These are phyloP conservation scores for Pimpla rufipes DNA, from an alignment of 2,888 invertebrate genomes.

Conservation along the genomic window DNA sequence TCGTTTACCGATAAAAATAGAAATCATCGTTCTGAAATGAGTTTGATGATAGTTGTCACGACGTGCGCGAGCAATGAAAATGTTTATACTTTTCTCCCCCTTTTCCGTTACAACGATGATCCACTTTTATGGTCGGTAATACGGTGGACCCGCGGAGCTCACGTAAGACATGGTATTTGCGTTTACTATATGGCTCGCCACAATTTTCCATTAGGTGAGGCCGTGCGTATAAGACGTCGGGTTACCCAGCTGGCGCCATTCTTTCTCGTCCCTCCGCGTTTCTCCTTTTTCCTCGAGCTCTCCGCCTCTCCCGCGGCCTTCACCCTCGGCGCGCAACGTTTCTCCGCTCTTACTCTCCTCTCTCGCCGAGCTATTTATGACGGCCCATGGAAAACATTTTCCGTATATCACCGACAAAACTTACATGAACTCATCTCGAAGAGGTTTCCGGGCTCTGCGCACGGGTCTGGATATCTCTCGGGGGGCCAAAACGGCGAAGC, in stretches of 20 bases:
- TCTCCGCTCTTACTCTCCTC: conserved; percentile 52
- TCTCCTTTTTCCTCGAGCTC: conserved; percentile 28
- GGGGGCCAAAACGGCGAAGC: conserved; percentile 40
- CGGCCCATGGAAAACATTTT: conserved; percentile 80
- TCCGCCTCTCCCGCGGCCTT: conserved; percentile 19
- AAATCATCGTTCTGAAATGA: conserved; percentile 9
- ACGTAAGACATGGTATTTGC: conserved; percentile 65
- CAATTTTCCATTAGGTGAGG: conserved; percentile 82
- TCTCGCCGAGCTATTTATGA: conserved; percentile 79
- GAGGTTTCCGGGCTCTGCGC: conserved; percentile 59
- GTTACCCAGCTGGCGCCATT: conserved; percentile 68
- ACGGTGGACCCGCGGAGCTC: conserved; percentile 41
- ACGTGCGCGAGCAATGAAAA: conserved; percentile 47
- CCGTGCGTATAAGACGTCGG: conserved; percentile 69
- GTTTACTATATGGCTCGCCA: conserved; percentile 70
- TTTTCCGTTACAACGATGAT: conserved; percentile 62
- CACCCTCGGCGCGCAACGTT: conserved; percentile 4
- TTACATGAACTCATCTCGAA: conserved; percentile 76
- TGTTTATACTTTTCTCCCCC: conserved; percentile 44
- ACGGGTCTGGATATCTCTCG: conserved; percentile 36
- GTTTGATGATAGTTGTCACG: conserved; percentile 48
- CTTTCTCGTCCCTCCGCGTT: conserved; percentile 49
- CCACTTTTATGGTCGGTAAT: conserved; percentile 66
- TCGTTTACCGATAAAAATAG: not conserved
- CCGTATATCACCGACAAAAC: conserved; percentile 80